These are phyloP conservation scores for Drosophila pallidifrons DNA, from an alignment of 1,140 invertebrate species.

Conservation along the genomic window DNA sequence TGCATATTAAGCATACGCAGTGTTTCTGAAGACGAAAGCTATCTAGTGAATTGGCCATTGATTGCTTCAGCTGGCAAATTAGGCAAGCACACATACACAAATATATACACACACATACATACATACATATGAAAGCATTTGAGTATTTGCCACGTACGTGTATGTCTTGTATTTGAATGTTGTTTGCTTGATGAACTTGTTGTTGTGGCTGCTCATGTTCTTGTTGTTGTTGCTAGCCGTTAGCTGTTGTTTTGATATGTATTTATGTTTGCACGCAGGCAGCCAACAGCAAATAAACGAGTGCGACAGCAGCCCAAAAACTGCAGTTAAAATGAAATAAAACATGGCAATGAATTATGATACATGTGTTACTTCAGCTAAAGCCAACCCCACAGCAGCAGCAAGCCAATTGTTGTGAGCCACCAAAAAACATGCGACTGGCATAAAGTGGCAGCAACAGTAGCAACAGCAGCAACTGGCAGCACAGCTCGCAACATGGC, in stretches of 20 bases:
- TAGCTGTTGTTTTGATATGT: constrained; percentile 57
- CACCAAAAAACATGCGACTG: constrained; percentile 21
- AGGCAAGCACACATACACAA: constrained; percentile 1
- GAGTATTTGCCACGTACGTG: constrained; percentile 18
- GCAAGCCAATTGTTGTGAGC: constrained; percentile 16
- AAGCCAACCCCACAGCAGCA: background rate
- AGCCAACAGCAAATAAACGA: constrained; percentile 65
- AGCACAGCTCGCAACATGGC: constrained; percentile 19
- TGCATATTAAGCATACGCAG: constrained; percentile 56
- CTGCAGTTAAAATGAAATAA: constrained; percentile 73
- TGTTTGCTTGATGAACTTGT: constrained; percentile 32
- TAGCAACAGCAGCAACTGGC: background rate
- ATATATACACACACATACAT: constrained; percentile 1
- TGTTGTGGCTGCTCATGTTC: background rate
- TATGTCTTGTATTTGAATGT: constrained; percentile 34
- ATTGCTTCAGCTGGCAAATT: background rate
- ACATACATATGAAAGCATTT: background rate
- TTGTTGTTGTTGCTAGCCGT: constrained; percentile 33
- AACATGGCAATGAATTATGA: constrained; percentile 84
- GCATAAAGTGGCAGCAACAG: constrained; percentile 16
- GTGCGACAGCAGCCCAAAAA: constrained; percentile 25
- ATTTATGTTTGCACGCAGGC: constrained; percentile 77
- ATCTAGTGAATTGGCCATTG: constrained; percentile 7
- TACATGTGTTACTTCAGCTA: constrained; percentile 73
- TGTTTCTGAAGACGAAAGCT: constrained; percentile 5